These are phyloP conservation scores for Zaprionus capensis DNA, from an alignment of 1,140 invertebrate species.

Conservation along the genomic window DNA sequence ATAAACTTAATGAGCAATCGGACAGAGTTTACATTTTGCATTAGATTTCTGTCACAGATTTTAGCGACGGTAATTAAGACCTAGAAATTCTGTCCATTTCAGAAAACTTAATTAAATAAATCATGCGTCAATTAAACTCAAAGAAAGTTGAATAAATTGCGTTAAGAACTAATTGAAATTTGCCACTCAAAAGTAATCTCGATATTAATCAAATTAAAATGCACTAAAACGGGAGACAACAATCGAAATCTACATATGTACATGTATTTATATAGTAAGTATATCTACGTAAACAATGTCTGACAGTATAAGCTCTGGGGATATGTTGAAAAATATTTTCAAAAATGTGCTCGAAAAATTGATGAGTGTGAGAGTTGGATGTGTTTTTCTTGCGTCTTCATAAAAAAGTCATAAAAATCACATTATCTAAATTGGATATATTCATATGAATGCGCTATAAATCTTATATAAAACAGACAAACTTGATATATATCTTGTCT, in stretches of 20 bases:
- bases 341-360: conserved; percentile 11
- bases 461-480: conserved; percentile 38
- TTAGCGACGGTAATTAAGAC: not conserved
- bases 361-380: not conserved
- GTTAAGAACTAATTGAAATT: conserved; percentile 31
- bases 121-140: not conserved
- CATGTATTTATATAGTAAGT: not conserved
- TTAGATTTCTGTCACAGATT: not conserved
- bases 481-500: not conserved
- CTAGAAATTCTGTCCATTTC: not conserved
- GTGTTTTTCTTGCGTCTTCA: not conserved
- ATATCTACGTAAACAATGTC: conserved; percentile 8
- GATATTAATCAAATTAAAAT: conserved; percentile 64
- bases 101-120: not conserved
- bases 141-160: not conserved
- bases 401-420: conserved; percentile 50
- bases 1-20: not conserved
- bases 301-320: conserved; percentile 24
- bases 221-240: conserved; percentile 43
- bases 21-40: not conserved
- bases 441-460: conserved; percentile 55
- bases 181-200: conserved; percentile 13
- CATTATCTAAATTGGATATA: conserved; percentile 68
- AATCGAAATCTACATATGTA: conserved; percentile 2
- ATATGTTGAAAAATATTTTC: conserved; percentile 56